These are phyloP conservation scores for Lucifuga dentata DNA, from an alignment of 2,113 vertebrate genomes.

Conservation along the genomic window DNA sequence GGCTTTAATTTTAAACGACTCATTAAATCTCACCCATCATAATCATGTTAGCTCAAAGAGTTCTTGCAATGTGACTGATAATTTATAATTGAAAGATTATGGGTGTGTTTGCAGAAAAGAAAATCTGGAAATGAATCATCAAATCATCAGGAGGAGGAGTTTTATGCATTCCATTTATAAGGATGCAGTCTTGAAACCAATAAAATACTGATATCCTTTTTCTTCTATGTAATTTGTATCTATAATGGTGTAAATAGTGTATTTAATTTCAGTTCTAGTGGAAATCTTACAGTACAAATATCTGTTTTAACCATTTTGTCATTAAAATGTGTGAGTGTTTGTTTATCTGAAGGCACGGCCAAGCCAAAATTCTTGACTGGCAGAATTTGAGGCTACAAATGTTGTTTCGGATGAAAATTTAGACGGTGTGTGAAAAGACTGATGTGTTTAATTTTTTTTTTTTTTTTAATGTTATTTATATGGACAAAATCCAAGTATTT, in stretches of 20 bases:
- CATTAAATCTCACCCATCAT: neutral
- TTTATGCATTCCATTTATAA: no score
- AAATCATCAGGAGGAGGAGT: neutral
- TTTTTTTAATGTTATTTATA: no score
- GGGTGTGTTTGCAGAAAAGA: neutral
- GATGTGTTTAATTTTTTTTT: no score
- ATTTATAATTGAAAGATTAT: neutral
- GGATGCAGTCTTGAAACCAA: slow-evolving; percentile 9
- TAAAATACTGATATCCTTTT: slow-evolving; percentile 10
- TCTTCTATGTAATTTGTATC: slow-evolving; percentile 9
- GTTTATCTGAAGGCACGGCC: neutral
- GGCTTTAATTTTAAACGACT: slow-evolving; percentile 13
- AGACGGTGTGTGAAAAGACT: no score
- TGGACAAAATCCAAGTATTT: no score
- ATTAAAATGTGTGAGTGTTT: neutral
- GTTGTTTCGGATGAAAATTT: no score
- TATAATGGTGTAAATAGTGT: neutral
- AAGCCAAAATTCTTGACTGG: neutral
- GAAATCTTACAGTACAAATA: slow-evolving; percentile 16
- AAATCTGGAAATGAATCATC: neutral
- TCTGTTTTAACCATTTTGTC: slow-evolving; percentile 3
- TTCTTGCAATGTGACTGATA: neutral
- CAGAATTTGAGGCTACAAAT: neutral
- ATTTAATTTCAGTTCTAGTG: slow-evolving; percentile 10
- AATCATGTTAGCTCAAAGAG: neutral